Evolutionary conservation across 2,888 invertebrate species (phyloP), one percentile per base, ranked within the genome.

Genomic region (Orgyia antiqua): DNA sequence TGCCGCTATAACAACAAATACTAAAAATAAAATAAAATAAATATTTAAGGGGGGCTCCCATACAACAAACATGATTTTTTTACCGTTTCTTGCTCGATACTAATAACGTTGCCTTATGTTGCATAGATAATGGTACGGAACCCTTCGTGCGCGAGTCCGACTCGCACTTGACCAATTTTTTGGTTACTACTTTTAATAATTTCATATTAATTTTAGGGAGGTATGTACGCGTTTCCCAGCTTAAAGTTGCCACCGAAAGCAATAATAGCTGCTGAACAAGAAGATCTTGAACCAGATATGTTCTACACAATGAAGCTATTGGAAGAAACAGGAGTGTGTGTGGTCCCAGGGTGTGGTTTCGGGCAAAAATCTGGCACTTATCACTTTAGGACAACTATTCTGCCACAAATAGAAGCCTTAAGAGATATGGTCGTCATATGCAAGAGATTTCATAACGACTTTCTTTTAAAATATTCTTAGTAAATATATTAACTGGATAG

Each of bases 221-320:
- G 97, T 10, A 97, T 98, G 97, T 98, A 98, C 68, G 95, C 95
- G 27, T 98, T 98, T 66, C 97, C 98, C 0, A 88, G 90, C 62
- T 80, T 98, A 20, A 87, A 88, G 27, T 68, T 98, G 25, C 96
- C 97, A 3, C 78, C 88, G 24, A 94, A 94, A 69, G 97, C 96
- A 0, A 88, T 96, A 24, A 90, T 91, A 47, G 93, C 91, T 21
- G 97, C 98, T 1, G 91, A 94, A 78, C 84, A 88, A 17, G 87
- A 88, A 29, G 89, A 90, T 18, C 89, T 92, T 77, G 77, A 89
- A 13, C 91, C 96, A 0, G 97, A 97, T 74, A 92, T 90, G 0
- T 95, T 94, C 70, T 98, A 97, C 71, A 95, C 95, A 24, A 95
- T 94, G 73, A 89, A 93, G 58, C 78, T 98, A 27, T 86, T 98